phyloP scores from a whole-genome alignment of 53 echinoderm and acorn worm species.

The Antedon mediterranea region DNA sequence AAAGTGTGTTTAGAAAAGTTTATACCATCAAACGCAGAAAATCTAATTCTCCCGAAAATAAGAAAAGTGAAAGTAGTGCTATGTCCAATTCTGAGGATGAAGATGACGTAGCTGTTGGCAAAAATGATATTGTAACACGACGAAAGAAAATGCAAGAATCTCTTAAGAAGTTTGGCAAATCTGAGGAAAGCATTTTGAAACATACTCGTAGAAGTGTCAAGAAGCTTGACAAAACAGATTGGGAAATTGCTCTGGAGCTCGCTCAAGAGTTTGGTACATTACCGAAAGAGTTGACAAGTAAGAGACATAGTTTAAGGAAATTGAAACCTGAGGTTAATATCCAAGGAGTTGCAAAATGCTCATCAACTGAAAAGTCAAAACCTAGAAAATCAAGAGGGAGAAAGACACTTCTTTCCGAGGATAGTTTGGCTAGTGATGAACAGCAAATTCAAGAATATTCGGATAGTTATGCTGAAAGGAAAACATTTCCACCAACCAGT shows the following conservation, averaged over 20 bases:
- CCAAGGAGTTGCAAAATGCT: not conserved
- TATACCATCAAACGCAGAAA: not conserved
- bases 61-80: too few relatives aligned
- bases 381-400: not conserved
- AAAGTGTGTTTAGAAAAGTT: not conserved
- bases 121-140: not conserved
- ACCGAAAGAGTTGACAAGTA: conserved; percentile 35
- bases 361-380: not conserved
- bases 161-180: not conserved
- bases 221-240: conserved; percentile 45
- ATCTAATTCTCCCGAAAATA: not conserved
- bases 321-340: not conserved
- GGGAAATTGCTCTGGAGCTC: conserved; percentile 72
- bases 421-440: not conserved
- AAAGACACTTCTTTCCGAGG: not conserved
- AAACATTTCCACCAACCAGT: not conserved
- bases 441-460: not conserved
- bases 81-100: not conserved
- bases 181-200: not conserved
- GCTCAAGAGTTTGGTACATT: conserved; percentile 72
- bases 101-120: not conserved
- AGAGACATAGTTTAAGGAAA: not conserved
- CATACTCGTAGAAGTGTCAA: not conserved
- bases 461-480: not conserved
- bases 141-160: not conserved